Percentiles rank a stretch among this genome's conserved stretches.
These are phyloP conservation scores for Stramonita haemastoma DNA, from an alignment of 2,888 invertebrate genomes.

Conservation along the genomic window DNA sequence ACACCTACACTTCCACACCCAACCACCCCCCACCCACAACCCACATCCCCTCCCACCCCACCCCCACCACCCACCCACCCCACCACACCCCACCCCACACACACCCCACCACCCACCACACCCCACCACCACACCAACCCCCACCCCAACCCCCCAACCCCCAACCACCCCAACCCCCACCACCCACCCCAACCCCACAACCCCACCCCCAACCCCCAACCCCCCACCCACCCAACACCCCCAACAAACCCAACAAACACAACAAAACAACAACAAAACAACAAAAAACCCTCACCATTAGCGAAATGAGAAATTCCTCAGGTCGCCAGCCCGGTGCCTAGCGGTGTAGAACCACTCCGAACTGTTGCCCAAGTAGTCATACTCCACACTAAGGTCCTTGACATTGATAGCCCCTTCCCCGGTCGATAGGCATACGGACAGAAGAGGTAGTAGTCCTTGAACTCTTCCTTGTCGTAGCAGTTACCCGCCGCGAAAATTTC, in stretches of 20 bases:
- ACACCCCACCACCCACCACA: no score
- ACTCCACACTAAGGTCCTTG: constrained; percentile 94
- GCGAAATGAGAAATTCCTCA: constrained; percentile 81
- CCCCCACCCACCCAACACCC: background rate
- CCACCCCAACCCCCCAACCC: no score
- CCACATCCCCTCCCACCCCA: no score
- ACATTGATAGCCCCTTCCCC: constrained; percentile 89
- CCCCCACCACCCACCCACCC: no score
- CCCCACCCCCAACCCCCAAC: no score
- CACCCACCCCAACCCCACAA: no score
- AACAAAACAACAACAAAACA: background rate
- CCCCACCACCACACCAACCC: no score
- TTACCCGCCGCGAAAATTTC: constrained; percentile 97
- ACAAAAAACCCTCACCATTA: constrained; percentile 64
- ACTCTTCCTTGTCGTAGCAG: constrained; percentile 93
- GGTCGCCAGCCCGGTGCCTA: constrained; percentile 91
- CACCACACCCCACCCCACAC: no score
- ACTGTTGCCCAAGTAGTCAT: constrained; percentile 93
- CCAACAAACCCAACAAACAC: background rate
- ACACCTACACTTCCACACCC: no score
- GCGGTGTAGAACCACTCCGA: constrained; percentile 97
- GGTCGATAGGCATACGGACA: constrained; percentile 95
- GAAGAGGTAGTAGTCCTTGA: constrained; percentile 89
- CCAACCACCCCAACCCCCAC: no score
- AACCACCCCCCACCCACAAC: no score